Percentiles rank a stretch among this genome's conserved stretches.
Evolutionary conservation across 2,888 invertebrate species (phyloP).

Genomic region (Diadromus collaris): DNA sequence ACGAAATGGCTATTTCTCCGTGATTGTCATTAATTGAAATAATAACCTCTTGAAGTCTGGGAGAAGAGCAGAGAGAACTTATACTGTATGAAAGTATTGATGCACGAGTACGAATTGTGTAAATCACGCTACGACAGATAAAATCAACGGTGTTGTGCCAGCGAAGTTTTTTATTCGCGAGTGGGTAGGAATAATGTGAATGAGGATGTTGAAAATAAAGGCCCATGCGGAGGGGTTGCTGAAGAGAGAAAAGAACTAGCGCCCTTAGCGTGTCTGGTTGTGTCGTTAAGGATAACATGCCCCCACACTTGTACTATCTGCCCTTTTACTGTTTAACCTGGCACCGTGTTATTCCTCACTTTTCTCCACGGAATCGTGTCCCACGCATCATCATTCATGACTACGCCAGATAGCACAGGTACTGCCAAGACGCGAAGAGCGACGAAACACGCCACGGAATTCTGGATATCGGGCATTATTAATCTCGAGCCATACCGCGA

Average conservation of each 20-base stretch:
- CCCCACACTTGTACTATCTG: background rate
- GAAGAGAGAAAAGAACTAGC: background rate
- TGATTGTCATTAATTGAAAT: slow-evolving; percentile 14
- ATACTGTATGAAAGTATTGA: slow-evolving; percentile 3
- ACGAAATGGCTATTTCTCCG: background rate
- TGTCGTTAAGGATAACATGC: background rate
- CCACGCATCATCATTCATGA: slow-evolving; percentile 1
- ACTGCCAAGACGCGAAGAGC: background rate
- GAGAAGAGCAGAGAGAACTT: slow-evolving; percentile 7
- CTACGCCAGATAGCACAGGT: background rate
- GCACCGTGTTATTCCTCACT: background rate
- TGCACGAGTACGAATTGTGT: background rate
- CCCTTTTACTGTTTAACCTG: slow-evolving; percentile 10
- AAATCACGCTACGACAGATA: background rate
- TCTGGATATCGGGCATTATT: background rate
- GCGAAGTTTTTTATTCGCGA: background rate
- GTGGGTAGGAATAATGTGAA: background rate
- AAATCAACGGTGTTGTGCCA: background rate
- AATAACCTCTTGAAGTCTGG: slow-evolving; percentile 1
- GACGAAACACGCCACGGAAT: slow-evolving; percentile 13
- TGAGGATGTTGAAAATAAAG: slow-evolving; percentile 1
- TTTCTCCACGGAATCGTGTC: slow-evolving; percentile 1
- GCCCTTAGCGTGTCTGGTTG: background rate
- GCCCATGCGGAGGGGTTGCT: background rate
- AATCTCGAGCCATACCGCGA: slow-evolving; percentile 8